Conservation (phyloP, 2,113 vertebrate species). For the Fukomys damarensis region DNA sequence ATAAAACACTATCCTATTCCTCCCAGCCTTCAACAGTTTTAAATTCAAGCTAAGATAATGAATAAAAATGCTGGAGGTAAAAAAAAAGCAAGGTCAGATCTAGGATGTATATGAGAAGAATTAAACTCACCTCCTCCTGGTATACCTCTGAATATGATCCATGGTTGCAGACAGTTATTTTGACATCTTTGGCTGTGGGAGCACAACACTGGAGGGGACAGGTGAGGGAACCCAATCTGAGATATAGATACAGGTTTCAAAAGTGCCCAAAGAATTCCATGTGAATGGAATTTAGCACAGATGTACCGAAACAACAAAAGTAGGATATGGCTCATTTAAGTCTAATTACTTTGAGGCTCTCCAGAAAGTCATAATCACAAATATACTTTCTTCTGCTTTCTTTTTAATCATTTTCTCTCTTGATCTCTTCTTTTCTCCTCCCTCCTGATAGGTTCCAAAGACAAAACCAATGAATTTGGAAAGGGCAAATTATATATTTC, state of each 20-base stretch:
- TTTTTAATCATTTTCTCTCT: not conserved
- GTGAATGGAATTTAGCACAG: not conserved
- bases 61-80: not conserved
- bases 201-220: not conserved
- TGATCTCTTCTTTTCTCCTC: not conserved
- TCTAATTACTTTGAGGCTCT: constrained; percentile 56
- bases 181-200: not conserved
- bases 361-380: constrained; percentile 34
- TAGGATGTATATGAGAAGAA: not conserved
- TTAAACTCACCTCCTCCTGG: not conserved
- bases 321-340: constrained; percentile 37
- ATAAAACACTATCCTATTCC: not conserved
- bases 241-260: not conserved
- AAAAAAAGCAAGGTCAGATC: not conserved
- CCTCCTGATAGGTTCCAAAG: not conserved
- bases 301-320: constrained; percentile 29
- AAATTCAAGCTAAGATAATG: not conserved
- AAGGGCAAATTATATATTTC: not conserved
- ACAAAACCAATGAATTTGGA: not conserved
- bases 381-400: not conserved
- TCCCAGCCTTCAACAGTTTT: not conserved
- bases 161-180: not conserved
- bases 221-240: not conserved
- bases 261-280: not conserved
- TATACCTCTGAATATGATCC: not conserved